These are phyloP conservation scores for Oreocharis arfaki DNA, from an alignment of 2,113 vertebrate genomes.

Conservation along the genomic window DNA sequence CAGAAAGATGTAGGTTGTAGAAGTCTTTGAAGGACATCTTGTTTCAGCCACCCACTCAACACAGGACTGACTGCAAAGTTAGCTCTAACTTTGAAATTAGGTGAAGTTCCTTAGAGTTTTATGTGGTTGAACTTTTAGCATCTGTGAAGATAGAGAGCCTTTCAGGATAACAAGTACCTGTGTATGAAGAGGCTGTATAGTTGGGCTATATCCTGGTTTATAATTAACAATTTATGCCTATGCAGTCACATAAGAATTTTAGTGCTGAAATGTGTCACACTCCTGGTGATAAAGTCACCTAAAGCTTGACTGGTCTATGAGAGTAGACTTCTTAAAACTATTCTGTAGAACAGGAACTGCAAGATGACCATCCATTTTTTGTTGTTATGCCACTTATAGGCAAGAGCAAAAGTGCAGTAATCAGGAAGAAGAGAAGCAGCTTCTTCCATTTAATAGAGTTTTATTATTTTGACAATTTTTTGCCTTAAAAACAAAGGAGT, in stretches of 20 bases:
- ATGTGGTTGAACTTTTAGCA: not conserved
- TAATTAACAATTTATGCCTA: not conserved
- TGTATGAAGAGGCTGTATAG: not conserved
- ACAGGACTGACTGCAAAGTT: not conserved
- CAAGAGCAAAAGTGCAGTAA: not conserved
- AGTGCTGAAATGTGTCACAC: not conserved
- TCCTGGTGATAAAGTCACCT: not conserved
- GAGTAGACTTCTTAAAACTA: not conserved
- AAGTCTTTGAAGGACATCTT: not conserved
- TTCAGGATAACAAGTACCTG: not conserved
- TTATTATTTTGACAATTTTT: not conserved
- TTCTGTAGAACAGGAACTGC: not conserved
- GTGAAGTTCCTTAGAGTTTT: not conserved
- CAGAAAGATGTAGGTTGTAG: not conserved
- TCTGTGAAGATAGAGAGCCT: not conserved
- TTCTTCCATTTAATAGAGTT: not conserved
- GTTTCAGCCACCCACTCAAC: not conserved
- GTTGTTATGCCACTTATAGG: not conserved
- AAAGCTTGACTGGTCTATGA: not conserved
- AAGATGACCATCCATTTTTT: not conserved
- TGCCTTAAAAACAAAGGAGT: not conserved
- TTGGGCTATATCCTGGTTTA: not conserved
- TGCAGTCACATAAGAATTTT: not conserved
- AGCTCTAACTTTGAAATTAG: not conserved
- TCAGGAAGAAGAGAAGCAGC: not conserved